Evolutionary conservation across 2,888 invertebrate genomes (phyloP).

Genomic region (Microctonus aethiopoides): DNA sequence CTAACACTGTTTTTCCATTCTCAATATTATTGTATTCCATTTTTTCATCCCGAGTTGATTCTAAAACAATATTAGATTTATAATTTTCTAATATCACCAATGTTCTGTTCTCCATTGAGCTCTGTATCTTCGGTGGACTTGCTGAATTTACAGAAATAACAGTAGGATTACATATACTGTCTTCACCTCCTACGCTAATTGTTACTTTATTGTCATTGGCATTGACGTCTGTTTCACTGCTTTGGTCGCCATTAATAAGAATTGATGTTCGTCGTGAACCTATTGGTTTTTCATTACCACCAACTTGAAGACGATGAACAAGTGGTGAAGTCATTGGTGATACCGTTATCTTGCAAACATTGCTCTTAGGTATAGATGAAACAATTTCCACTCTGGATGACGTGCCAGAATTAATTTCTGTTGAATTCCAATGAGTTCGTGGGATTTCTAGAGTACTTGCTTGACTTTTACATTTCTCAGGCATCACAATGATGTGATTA

Average conservation of each 20-base stretch:
- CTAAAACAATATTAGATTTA: conserved; percentile 61
- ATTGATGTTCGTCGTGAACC: conserved; percentile 77
- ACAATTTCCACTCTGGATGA: conserved; percentile 53
- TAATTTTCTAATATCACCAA: conserved; percentile 65
- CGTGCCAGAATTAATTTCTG: conserved; percentile 22
- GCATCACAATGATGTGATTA: conserved; percentile 21
- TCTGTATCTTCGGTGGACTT: conserved; percentile 50
- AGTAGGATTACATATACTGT: conserved; percentile 61
- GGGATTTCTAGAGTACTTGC: not conserved
- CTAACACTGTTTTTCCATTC: conserved; percentile 14
- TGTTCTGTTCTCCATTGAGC: conserved; percentile 57
- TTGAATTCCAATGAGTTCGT: conserved; percentile 22
- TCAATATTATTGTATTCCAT: not conserved
- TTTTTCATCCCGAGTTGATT: conserved; percentile 40
- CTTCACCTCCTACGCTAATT: conserved; percentile 67
- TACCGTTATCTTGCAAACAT: conserved; percentile 63
- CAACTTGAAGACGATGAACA: conserved; percentile 63
- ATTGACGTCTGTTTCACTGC: conserved; percentile 37
- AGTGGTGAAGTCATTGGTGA: conserved; percentile 56
- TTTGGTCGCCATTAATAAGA: conserved; percentile 56
- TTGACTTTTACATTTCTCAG: conserved; percentile 10
- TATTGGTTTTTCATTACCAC: conserved; percentile 61
- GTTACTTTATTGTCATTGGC: conserved; percentile 67
- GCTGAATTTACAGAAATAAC: conserved; percentile 62
- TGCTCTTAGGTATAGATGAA: conserved; percentile 44